A percentile compares a stretch with the other conserved stretches of the same genome.
phyloP scores from a whole-genome alignment of 2,113 vertebrate genomes.

The Tupaia tana region DNA sequence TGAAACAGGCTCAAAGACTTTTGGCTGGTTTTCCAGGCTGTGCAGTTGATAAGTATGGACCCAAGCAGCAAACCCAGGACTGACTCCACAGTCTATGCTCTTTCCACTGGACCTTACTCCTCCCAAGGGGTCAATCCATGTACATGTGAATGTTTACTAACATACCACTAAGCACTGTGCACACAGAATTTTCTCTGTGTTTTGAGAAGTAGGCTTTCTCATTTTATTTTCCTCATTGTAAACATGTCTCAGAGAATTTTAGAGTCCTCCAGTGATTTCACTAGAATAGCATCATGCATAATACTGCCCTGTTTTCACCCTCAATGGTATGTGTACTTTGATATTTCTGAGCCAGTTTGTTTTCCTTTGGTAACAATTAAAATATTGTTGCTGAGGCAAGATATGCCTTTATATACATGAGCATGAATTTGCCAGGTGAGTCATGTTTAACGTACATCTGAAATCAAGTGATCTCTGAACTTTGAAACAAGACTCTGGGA shows the following conservation, averaged over 20 bases:
- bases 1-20: constrained; percentile 9
- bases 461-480: constrained; percentile 30
- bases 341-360: neutral
- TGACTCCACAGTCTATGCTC: neutral
- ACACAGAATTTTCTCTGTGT: neutral
- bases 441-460: constrained; percentile 54
- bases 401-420: neutral
- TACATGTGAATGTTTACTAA: neutral
- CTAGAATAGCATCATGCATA: neutral
- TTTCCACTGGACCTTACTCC: neutral
- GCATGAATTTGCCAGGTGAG: neutral
- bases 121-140: neutral
- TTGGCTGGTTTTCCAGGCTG: neutral
- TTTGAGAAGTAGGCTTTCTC: neutral
- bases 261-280: constrained; percentile 1
- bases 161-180: neutral
- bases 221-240: neutral
- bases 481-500: neutral
- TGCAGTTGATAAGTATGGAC: neutral
- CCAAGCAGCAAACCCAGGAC: neutral
- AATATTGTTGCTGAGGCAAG: neutral
- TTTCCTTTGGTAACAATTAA: constrained; percentile 59
- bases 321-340: neutral
- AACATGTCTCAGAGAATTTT: neutral
- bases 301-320: neutral